phyloP scores from a whole-genome alignment of 2,797 vertebrate genomes.

The Ctenosaura bakeri region DNA sequence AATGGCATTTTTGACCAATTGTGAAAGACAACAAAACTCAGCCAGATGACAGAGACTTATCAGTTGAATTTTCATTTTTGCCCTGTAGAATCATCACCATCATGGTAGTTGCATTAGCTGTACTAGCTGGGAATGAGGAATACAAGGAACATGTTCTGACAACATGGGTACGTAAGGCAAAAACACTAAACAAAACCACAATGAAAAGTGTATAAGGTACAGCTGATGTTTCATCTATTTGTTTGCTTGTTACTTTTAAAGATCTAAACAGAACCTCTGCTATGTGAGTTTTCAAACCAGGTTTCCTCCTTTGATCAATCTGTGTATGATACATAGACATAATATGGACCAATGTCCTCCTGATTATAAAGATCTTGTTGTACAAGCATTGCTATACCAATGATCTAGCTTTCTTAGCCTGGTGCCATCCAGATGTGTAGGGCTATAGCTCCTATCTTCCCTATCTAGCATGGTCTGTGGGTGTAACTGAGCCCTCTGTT shows the following conservation, averaged over 20 bases:
- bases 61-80: conserved; percentile 35
- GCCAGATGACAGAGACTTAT: conserved; percentile 4
- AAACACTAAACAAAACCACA: not conserved
- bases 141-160: not conserved
- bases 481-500: no score
- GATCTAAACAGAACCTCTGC: not conserved
- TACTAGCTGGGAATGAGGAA: not conserved
- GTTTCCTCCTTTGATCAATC: not conserved
- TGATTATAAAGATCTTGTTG: not conserved
- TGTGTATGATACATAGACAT: not conserved
- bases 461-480: no score
- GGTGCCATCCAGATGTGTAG: no score
- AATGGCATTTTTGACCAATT: conserved; percentile 28
- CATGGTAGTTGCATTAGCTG: not conserved
- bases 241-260: no score
- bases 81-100: conserved; percentile 45
- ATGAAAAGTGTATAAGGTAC: not conserved
- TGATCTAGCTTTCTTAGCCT: no score
- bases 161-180: not conserved
- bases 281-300: not conserved
- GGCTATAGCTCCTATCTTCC: no score
- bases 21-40: conserved; percentile 19
- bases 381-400: no score
- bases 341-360: not conserved
- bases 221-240: not conserved